These are phyloP conservation scores for Drosophila sucinea DNA, from an alignment of 1,140 invertebrate genomes.

Conservation along the genomic window DNA sequence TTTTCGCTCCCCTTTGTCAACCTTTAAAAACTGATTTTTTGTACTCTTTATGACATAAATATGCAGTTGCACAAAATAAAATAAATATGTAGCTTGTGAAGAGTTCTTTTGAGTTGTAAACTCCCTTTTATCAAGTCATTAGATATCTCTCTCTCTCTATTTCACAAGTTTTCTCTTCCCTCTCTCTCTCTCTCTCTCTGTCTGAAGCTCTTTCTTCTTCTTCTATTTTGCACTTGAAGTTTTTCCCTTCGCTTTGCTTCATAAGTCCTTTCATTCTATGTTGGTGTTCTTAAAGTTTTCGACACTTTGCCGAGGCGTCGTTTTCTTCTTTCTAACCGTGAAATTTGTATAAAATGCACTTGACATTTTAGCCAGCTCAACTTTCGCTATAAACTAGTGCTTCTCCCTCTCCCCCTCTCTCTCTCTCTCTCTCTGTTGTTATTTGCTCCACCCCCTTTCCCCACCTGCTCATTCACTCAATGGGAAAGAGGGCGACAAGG, in stretches of 20 bases:
- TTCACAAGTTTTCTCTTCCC: neutral
- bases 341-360: conserved; percentile 81
- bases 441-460: neutral
- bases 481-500: neutral
- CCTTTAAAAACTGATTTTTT: no score
- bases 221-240: neutral
- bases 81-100: no score
- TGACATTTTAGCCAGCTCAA: conserved; percentile 62
- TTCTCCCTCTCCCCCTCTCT: neutral
- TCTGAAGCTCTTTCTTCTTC: neutral
- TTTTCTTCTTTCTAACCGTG: conserved; percentile 46
- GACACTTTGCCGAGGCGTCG: conserved; percentile 53
- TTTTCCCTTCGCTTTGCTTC: conserved; percentile 1
- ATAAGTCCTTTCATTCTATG: conserved; percentile 2
- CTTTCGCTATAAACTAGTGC: conserved; percentile 63
- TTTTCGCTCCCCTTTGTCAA: no score
- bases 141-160: no score
- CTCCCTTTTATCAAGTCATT: no score
- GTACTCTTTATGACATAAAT: no score
- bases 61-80: no score
- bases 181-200: neutral
- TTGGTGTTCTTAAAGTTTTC: conserved; percentile 48
- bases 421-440: conserved; percentile 1
- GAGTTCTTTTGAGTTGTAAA: no score
- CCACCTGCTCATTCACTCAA: neutral